Evolutionary conservation across 2,888 invertebrate genomes (phyloP).

Genomic region (Ischnus inquisitorius): DNA sequence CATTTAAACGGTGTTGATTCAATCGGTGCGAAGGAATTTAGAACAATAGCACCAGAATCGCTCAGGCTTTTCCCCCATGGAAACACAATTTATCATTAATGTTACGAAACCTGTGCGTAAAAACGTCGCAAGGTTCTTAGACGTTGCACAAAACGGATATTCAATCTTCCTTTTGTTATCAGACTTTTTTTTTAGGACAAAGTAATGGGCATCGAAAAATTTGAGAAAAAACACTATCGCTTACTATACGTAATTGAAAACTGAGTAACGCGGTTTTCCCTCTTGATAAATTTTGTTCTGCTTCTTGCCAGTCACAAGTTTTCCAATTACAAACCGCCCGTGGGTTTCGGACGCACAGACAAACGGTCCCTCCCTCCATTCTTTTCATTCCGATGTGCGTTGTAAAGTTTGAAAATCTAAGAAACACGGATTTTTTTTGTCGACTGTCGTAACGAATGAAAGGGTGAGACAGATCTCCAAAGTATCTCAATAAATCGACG

Average conservation of each 20-base stretch:
- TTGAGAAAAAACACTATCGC: not conserved
- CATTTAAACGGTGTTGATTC: conserved; percentile 14
- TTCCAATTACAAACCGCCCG: not conserved
- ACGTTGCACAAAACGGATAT: not conserved
- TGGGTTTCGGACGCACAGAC: too few species aligned
- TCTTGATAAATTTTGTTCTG: not conserved
- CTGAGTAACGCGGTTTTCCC: not conserved
- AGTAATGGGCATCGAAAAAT: not conserved
- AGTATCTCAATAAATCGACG: too few species aligned
- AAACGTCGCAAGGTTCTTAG: too few species aligned
- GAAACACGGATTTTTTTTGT: too few species aligned
- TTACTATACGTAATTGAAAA: not conserved
- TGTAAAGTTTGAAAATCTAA: too few species aligned
- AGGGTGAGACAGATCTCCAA: too few species aligned
- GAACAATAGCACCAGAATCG: conserved; percentile 13
- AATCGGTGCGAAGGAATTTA: not conserved
- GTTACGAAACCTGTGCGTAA: not conserved
- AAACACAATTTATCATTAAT: conserved; percentile 8
- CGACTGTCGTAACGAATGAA: too few species aligned
- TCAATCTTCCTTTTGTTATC: not conserved
- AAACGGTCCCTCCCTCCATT: too few species aligned
- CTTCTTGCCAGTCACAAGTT: not conserved
- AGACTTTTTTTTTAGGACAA: not conserved
- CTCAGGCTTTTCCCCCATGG: conserved; percentile 3
- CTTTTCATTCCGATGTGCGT: too few species aligned